Evolutionary conservation across 2,888 invertebrate genomes (phyloP), one percentile per base, ranked within the genome.

Genomic region (Epsilonema sp.): DNA sequence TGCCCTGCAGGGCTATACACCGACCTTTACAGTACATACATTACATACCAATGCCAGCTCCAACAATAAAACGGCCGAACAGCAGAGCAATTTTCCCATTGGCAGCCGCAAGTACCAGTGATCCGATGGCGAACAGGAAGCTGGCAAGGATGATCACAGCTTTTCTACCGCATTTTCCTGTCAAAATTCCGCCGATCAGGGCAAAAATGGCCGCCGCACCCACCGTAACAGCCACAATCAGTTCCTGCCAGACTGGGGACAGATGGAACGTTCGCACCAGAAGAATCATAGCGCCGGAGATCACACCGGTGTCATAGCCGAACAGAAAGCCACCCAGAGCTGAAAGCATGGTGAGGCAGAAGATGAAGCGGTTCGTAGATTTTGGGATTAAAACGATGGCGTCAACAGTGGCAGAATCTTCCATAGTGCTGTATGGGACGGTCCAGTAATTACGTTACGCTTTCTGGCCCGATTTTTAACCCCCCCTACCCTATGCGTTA

Each of bases 271-370:
- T n/a, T n/a, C n/a, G n/a, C n/a, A n/a, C n/a, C n/a, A n/a, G n/a
- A n/a, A n/a, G n/a, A n/a, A n/a, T n/a, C 31, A 31, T 31, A 31
- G 31, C 31, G 23, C 71, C 71, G 1, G 71, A 71, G 3, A 73
- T 66, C 22, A 73, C 70, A 4, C 72, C 72, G 0, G 72, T 73
- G 53, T 72, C 72, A 57, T 73, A 72, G n/a, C 72, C 72, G 54
- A 72, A 72, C 22, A 73, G 61, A 55, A 72, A 72, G 1, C 72
- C 72, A 2, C 72, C 72, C 13, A 71, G n/a, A n/a, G n/a, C n/a
- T n/a, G n/a, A n/a, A n/a, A n/a, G n/a, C n/a, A n/a, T n/a, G n/a
- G n/a, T n/a, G n/a, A n/a, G n/a, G n/a, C n/a, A n/a, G n/a, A n/a
- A n/a, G n/a, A n/a, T n/a, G n/a, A n/a, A n/a, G n/a, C n/a, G n/a